Evolutionary conservation across 2,888 invertebrate species (phyloP).

Genomic region (Xanthorhoe designata): DNA sequence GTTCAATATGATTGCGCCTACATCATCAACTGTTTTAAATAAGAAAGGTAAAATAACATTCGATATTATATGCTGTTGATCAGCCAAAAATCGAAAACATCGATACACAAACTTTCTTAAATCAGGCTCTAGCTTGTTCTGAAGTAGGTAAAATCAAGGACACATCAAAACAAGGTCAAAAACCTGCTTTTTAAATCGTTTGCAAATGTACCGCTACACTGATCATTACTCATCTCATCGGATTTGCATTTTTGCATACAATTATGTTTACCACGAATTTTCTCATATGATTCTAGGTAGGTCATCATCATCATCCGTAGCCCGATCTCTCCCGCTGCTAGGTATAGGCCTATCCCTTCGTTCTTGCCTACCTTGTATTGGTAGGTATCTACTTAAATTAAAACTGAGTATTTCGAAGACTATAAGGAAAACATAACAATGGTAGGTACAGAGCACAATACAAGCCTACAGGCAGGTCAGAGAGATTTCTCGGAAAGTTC

Average conservation of each 20-base stretch:
- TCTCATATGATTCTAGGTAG: slow-evolving; percentile 1
- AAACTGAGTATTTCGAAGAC: background rate
- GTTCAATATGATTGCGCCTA: background rate
- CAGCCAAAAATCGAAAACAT: background rate
- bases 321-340: too few species aligned
- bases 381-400: too few species aligned
- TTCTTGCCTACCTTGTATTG: too few species aligned
- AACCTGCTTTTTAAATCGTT: slow-evolving; percentile 51
- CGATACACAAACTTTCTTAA: slow-evolving; percentile 12
- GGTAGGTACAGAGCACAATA: background rate
- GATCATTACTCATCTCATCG: slow-evolving; percentile 59
- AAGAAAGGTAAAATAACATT: too few species aligned
- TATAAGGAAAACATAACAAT: background rate
- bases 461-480: background rate
- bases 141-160: slow-evolving; percentile 57
- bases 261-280: slow-evolving; percentile 22
- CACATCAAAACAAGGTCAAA: slow-evolving; percentile 57
- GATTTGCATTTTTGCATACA: slow-evolving; percentile 59
- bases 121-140: background rate
- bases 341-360: too few species aligned
- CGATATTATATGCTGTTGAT: too few species aligned
- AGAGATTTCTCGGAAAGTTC: background rate
- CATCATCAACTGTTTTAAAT: background rate
- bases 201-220: slow-evolving; percentile 65
- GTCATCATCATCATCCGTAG: too few species aligned